Base-by-base conservation (phyloP, 30 jellyfish, hydroid and myxozoan genomes). In the Pelagia noctiluca region DNA sequence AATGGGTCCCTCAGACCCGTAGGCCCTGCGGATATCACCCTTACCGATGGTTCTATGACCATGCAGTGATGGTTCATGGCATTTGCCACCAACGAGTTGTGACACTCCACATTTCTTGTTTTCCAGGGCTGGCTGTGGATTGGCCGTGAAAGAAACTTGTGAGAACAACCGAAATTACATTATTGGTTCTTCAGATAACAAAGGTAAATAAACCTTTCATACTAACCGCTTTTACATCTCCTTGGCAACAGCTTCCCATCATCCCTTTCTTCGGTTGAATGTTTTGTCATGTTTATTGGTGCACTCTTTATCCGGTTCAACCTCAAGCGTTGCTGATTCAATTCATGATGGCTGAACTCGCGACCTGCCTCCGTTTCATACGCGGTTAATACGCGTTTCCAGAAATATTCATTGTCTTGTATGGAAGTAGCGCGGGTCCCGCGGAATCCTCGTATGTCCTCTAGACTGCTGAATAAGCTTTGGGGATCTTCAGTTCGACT, bases 341-440 rank as follows among this genome's bases (percentile, higher is more conserved):
- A 47, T 50, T 81, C 91, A 4, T 38, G 71, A 19, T 5, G 7
- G 0, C 16, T 26, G 72, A 66, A 81, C 19, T 22, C 57, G 0
- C 50, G 34, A 1, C 50, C 52, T 4, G 71, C 68, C 23, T 81
- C 91, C 1, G 66, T 66, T 38, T 81, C 91, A 54, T 81, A 81
- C 32, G 91, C 91, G 25, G 80, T 81, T 4, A 81, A 60, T 19
- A 54, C 70, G 3, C 91, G 70, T 69, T 81, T 81, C 91, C 91
- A 81, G 25, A 33, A 81, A 1, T 68, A 65, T 30, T 50, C 63
- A 33, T 81, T 81, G 85, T 81, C 91, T 35, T 64, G 73, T 0
- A 81, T 65, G 3, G 65, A 35, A 24, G 83, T 65, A 13, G 91
- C 91, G 28, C 91, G 75, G 66, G 63, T 81, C 22, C 91, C 80